Conservation (phyloP, 2,888 invertebrate species). For the Alcis repandata region DNA sequence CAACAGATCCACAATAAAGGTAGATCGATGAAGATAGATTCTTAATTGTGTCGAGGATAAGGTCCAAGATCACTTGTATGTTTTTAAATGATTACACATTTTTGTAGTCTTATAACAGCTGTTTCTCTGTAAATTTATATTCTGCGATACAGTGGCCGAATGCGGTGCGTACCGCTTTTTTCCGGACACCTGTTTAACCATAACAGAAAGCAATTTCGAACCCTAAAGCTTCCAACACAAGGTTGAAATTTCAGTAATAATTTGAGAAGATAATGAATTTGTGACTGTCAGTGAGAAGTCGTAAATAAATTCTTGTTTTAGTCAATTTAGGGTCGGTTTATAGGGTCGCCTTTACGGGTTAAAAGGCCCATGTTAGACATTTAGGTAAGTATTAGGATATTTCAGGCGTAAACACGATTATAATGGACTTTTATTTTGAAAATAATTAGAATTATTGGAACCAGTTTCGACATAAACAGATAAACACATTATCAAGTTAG, state of each 20-base stretch:
- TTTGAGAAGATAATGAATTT: constrained; percentile 36
- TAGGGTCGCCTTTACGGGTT: constrained; percentile 44
- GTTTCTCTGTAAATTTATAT: neutral
- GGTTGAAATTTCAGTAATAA: constrained; percentile 25
- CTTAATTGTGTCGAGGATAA: too few species aligned
- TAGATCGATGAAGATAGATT: too few species aligned
- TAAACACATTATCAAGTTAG: too few species aligned
- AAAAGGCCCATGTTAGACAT: constrained; percentile 36
- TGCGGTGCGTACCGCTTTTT: constrained; percentile 45
- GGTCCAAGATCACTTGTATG: too few species aligned
- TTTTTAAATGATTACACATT: neutral
- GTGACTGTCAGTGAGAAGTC: constrained; percentile 43
- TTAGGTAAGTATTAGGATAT: constrained; percentile 4
- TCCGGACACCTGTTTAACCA: constrained; percentile 40
- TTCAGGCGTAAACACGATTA: neutral
- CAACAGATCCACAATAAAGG: too few species aligned
- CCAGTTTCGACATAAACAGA: too few species aligned
- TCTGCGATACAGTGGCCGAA: constrained; percentile 37
- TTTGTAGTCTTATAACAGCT: neutral
- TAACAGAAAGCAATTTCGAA: constrained; percentile 1
- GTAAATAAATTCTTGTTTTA: constrained; percentile 46
- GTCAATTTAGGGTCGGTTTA: constrained; percentile 45
- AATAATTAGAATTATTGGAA: neutral
- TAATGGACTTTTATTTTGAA: neutral
- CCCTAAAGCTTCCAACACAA: neutral